phyloP scores from a whole-genome alignment of 1,140 invertebrate genomes.

The Caenorhabditis inopinata region DNA sequence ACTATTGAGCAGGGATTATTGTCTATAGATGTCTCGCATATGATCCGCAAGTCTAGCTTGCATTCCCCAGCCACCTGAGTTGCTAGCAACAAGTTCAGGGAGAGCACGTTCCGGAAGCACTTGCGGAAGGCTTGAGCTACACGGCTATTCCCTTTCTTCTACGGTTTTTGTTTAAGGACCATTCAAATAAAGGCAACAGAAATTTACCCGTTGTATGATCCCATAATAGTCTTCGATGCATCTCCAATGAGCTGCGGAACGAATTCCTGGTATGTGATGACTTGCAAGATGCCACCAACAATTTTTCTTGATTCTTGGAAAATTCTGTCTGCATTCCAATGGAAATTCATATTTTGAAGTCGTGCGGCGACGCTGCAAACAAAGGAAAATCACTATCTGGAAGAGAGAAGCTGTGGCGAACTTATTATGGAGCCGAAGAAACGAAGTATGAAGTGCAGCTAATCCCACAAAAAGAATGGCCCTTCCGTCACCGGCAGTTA shows the following conservation, averaged over 20 bases:
- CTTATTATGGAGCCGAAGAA: conserved; percentile 48
- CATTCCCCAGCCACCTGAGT: no score
- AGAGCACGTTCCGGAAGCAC: no score
- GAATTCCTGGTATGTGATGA: conserved; percentile 73
- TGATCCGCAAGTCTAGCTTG: no score
- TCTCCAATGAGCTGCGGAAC: conserved; percentile 76
- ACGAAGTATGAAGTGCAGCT: conserved; percentile 50
- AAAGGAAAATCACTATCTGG: not conserved
- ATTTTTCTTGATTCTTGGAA: conserved; percentile 76
- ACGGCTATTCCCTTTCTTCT: no score
- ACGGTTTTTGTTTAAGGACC: no score
- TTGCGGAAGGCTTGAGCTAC: no score
- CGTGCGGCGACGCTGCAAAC: conserved; percentile 45
- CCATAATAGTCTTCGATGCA: conserved; percentile 2
- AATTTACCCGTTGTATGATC: not conserved
- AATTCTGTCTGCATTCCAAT: conserved; percentile 43
- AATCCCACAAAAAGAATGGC: conserved; percentile 52
- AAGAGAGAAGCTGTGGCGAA: not conserved
- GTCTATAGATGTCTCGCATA: no score
- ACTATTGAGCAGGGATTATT: no score
- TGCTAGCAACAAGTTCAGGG: no score
- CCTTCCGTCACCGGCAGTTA: conserved; percentile 48
- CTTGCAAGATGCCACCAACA: conserved; percentile 81
- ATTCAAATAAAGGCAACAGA: not conserved
- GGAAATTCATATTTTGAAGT: conserved; percentile 47